phyloP scores from a whole-genome alignment of 2,113 vertebrate species.

The Falco punctatus region DNA sequence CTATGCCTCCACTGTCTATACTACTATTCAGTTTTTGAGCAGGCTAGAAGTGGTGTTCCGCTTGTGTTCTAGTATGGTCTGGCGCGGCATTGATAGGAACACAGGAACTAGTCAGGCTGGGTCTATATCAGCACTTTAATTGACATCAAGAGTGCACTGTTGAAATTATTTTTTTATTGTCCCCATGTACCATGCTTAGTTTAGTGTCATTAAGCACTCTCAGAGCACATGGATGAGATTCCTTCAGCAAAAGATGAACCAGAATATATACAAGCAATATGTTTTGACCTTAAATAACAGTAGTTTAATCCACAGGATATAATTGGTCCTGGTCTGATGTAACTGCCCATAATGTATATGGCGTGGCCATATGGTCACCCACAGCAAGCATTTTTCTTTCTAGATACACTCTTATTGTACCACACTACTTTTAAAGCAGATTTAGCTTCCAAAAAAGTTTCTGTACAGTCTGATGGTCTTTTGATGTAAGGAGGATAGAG shows the following conservation, averaged over 20 bases:
- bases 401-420: background rate
- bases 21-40: background rate
- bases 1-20: too few relatives aligned
- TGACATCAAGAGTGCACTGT: background rate
- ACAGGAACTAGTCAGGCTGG: background rate
- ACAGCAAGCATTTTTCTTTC: background rate
- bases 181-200: fast-evolving
- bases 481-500: background rate
- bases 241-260: fast-evolving
- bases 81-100: background rate
- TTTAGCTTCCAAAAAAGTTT: background rate
- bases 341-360: background rate
- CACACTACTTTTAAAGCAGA: background rate
- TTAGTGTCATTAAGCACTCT: background rate
- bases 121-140: background rate
- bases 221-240: background rate
- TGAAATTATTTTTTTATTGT: background rate
- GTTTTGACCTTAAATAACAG: background rate
- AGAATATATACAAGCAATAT: background rate
- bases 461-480: background rate
- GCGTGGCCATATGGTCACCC: background rate
- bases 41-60: background rate
- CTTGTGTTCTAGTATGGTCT: fast-evolving
- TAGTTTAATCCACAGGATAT: background rate
- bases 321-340: background rate